phyloP scores from a whole-genome alignment of 1,140 invertebrate genomes.

The Sitodiplosis mosellana region DNA sequence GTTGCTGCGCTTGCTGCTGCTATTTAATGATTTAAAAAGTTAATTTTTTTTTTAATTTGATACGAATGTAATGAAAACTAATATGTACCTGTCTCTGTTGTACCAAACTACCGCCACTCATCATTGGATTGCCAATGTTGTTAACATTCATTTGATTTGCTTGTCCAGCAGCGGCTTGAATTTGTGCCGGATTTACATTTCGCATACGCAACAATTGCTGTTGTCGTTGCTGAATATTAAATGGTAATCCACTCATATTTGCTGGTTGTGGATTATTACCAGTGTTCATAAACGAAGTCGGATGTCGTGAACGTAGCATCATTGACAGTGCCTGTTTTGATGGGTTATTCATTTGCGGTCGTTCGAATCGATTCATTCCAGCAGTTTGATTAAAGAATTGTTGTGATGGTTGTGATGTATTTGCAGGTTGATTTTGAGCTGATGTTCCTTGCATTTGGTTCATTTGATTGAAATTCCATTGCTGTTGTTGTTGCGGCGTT shows the following conservation, averaged over 20 bases:
- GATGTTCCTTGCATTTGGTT: conserved; percentile 15
- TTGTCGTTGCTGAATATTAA: conserved; percentile 27
- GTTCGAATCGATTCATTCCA: conserved; percentile 42
- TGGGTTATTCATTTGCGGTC: conserved; percentile 43
- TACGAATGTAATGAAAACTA: too few species aligned
- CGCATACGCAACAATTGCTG: conserved; percentile 8
- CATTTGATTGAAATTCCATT: conserved; percentile 9
- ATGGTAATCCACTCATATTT: conserved; percentile 25
- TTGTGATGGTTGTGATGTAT: background rate
- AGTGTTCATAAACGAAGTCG: conserved; percentile 28
- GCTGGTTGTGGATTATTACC: conserved; percentile 18
- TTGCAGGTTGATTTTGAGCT: conserved; percentile 9
- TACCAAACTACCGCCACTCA: background rate
- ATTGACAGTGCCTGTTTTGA: conserved; percentile 74
- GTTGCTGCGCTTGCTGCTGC: too few species aligned
- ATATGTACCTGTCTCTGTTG: background rate
- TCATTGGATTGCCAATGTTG: conserved; percentile 6
- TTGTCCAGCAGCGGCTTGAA: conserved; percentile 8
- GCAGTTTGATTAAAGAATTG: conserved; percentile 2
- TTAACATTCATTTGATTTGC: conserved; percentile 4
- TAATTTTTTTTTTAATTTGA: too few species aligned
- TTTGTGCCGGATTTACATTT: conserved; percentile 9
- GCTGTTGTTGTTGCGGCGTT: conserved; percentile 18
- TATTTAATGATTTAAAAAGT: too few species aligned
- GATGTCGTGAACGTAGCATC: conserved; percentile 52